Evolutionary conservation across 2,797 vertebrate genomes (phyloP), one percentile per base, ranked within the genome.

Genomic region (Eulemur rubriventer): DNA sequence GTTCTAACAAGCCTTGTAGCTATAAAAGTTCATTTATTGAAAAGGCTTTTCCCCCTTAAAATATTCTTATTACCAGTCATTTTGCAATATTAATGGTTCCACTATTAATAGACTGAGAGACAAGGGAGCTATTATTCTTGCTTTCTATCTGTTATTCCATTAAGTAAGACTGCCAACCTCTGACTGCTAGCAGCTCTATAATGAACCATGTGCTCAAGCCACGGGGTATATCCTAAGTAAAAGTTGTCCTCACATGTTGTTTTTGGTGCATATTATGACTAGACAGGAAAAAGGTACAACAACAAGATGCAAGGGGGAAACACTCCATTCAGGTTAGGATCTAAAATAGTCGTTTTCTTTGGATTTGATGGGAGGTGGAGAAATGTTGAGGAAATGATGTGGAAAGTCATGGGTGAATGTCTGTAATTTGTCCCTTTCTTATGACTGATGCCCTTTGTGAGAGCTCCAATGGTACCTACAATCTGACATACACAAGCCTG

Each of bases 21-120:
- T 94, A 83, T 87, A 95, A 95, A 98, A 98, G 95, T 97, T 97
- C 97, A 97, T 98, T 98, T 97, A 94, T 95, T 98, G 97, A 89
- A 91, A 97, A 97, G 78, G 61, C 76, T 98, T 95, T 89, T 30
- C 6, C 88, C 55, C 89, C 79, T 92, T 97, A 98, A 98, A 98
- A 98, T 98, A 97, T 96, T 97, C 97, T 96, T 98, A 97, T 98
- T 98, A 89, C 97, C 92, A 98, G 97, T 97, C 97, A 94, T 98
- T 98, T 98, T 98, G 93, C 79, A 98, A 97, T 98, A 98, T 97
- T 98, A 98, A 97, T 98, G 98, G 97, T 91, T 94, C 90, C 94
- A 97, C 98, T 98, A 98, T 98, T 98, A 98, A 98, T 97, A 98
- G 98, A 96, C 95, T 61, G 97, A 96, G 93, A 98, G 97, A 98